A percentile compares a stretch with the other conserved stretches of the same genome.
Evolutionary conservation across 2,797 vertebrate genomes (phyloP).

Genomic region (Eospalax fontanierii): DNA sequence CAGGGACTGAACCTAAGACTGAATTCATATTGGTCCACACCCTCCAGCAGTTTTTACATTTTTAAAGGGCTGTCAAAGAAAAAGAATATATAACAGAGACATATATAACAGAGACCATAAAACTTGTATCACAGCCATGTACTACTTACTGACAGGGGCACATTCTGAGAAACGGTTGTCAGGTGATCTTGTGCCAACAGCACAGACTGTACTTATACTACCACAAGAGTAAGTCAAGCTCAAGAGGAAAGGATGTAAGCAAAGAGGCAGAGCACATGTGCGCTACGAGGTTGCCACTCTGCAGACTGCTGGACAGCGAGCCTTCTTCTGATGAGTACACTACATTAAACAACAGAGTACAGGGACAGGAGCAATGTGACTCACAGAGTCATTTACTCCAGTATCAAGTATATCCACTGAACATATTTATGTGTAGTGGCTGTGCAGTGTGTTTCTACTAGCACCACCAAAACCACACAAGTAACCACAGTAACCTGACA

Average conservation of each 20-base stretch:
- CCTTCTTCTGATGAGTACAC: too few relatives aligned
- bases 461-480: neutral
- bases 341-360: neutral
- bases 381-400: neutral
- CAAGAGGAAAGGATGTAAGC: neutral
- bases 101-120: neutral
- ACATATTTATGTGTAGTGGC: too few relatives aligned
- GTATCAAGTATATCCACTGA: neutral
- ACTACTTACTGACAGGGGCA: neutral
- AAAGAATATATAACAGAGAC: too few relatives aligned
- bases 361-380: neutral
- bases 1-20: neutral
- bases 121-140: neutral
- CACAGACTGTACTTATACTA: too few relatives aligned
- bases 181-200: neutral
- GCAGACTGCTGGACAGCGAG: neutral
- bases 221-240: neutral
- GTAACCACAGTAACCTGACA: neutral
- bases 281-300: accelerated
- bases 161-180: neutral
- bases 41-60: neutral
- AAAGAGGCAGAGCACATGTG: neutral
- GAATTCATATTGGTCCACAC: neutral
- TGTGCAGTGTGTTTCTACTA: neutral
- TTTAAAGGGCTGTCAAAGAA: neutral